phyloP scores from a whole-genome alignment of 2,888 invertebrate genomes.

The Acleris cristana region DNA sequence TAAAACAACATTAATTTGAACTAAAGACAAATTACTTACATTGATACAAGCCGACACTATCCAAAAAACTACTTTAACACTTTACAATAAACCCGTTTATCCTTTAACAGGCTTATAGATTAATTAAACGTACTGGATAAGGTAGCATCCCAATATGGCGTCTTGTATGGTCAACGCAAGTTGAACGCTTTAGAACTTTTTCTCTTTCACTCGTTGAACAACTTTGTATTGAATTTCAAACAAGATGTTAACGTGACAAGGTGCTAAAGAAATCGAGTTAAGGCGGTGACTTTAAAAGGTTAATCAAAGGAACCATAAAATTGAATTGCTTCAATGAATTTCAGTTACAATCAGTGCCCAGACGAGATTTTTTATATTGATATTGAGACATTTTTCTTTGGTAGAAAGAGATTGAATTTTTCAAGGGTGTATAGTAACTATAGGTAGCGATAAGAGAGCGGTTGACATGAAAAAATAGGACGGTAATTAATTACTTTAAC shows the following conservation, averaged over 20 bases:
- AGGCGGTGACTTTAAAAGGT: constrained; percentile 3
- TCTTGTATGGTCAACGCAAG: constrained; percentile 2
- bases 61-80: not conserved
- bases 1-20: not conserved
- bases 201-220: too few relatives aligned
- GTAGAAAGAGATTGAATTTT: too few relatives aligned
- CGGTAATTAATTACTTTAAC: too few relatives aligned
- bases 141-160: constrained; percentile 9
- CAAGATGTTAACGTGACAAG: too few relatives aligned
- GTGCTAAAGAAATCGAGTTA: too few relatives aligned
- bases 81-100: not conserved
- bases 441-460: too few relatives aligned
- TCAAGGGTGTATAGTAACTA: too few relatives aligned
- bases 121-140: constrained; percentile 21
- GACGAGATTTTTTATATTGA: not conserved
- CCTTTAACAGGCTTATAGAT: constrained; percentile 1
- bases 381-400: not conserved
- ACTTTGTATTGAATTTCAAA: too few relatives aligned
- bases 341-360: constrained; percentile 1
- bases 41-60: not conserved
- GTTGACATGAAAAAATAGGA: too few relatives aligned
- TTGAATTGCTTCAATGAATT: constrained; percentile 27
- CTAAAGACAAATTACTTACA: constrained; percentile 23
- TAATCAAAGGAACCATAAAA: constrained; percentile 17
- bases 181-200: too few relatives aligned